phyloP scores from a whole-genome alignment of 2,888 invertebrate species.

The Tiliacea aurago region DNA sequence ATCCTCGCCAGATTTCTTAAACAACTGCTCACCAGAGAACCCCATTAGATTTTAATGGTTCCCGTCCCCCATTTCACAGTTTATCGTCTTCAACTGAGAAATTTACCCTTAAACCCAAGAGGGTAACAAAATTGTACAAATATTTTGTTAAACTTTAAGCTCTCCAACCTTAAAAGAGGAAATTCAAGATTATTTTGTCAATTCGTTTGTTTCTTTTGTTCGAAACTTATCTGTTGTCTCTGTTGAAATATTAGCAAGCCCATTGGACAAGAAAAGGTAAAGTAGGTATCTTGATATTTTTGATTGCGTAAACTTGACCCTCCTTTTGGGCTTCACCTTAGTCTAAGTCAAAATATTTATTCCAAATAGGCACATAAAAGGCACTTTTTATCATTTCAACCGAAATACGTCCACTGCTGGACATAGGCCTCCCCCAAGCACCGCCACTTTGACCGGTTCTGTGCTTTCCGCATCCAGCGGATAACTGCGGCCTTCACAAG shows the following conservation, averaged over 20 bases:
- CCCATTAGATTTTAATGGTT: neutral
- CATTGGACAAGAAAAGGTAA: neutral
- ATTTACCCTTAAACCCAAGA: neutral
- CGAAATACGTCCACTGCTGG: too few relatives aligned
- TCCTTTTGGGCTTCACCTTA: too few relatives aligned
- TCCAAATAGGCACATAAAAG: too few relatives aligned
- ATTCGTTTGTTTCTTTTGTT: constrained; percentile 13
- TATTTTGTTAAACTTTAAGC: constrained; percentile 36
- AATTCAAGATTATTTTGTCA: constrained; percentile 12
- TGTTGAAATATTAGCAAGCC: neutral
- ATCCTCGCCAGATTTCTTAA: neutral
- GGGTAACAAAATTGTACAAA: constrained; percentile 33
- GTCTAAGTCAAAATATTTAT: too few relatives aligned
- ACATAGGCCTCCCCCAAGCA: too few relatives aligned
- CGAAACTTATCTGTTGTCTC: constrained; percentile 23
- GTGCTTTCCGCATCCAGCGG: too few relatives aligned
- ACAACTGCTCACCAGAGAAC: neutral
- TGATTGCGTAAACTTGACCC: too few relatives aligned
- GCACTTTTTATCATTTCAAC: too few relatives aligned
- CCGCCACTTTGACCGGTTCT: too few relatives aligned
- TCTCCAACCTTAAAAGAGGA: neutral
- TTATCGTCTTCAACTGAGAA: neutral
- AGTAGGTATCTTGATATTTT: neutral
- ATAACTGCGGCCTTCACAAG: too few relatives aligned
- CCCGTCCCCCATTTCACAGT: neutral